These are phyloP conservation scores for Hemithea aestivaria DNA, from an alignment of 2,888 invertebrate genomes.

Conservation along the genomic window DNA sequence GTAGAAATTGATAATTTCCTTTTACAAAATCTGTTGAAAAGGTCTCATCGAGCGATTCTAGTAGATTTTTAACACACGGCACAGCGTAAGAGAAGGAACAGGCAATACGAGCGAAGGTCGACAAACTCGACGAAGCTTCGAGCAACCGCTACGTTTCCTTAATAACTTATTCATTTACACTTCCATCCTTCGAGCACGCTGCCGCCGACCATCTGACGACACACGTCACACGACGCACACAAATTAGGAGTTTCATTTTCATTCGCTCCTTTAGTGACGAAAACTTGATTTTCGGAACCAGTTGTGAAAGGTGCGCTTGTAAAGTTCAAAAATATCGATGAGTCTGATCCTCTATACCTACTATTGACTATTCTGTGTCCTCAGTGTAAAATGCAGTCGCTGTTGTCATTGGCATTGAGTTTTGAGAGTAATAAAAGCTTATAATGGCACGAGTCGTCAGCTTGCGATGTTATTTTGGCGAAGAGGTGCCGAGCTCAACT, in stretches of 20 bases:
- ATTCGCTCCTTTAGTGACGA: slow-evolving; percentile 13
- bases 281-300: slow-evolving; percentile 29
- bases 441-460: slow-evolving; percentile 5
- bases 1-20: too few relatives aligned
- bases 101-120: slow-evolving; percentile 51
- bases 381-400: slow-evolving; percentile 3
- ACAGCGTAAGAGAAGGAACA: slow-evolving; percentile 35
- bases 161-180: slow-evolving; percentile 42
- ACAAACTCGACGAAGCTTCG: slow-evolving; percentile 47
- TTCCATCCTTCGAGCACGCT: slow-evolving; percentile 30
- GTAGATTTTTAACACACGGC: slow-evolving; percentile 31
- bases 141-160: slow-evolving; percentile 43
- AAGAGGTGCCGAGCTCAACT: slow-evolving; percentile 1
- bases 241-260: slow-evolving; percentile 15
- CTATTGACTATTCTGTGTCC: too few relatives aligned
- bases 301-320: slow-evolving; percentile 31
- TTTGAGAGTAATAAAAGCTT: slow-evolving; percentile 12
- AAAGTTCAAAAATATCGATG: slow-evolving; percentile 8
- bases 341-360: too few relatives aligned
- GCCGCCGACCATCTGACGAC: neutral
- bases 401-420: slow-evolving; percentile 15
- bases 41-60: slow-evolving; percentile 28
- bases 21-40: too few relatives aligned
- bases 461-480: slow-evolving; percentile 8
- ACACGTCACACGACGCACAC: slow-evolving; percentile 10